phyloP scores from a whole-genome alignment of 2,797 vertebrate genomes.

The Lycodopsis pacificus region DNA sequence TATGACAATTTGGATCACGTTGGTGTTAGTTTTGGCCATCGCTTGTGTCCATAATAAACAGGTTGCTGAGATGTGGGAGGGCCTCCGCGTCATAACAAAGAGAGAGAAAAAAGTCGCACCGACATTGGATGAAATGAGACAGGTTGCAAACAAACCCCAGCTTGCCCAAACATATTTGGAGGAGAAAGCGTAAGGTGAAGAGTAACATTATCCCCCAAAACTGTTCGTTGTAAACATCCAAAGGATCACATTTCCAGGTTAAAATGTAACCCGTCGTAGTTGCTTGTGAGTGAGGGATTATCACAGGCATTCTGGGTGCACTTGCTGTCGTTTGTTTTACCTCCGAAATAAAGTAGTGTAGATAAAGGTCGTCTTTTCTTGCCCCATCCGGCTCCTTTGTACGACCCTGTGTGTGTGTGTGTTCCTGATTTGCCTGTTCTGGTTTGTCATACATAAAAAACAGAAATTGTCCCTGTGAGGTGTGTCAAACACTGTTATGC shows the following conservation, averaged over 20 bases:
- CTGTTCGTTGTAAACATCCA: not conserved
- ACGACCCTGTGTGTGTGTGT: not conserved
- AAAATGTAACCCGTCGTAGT: not conserved
- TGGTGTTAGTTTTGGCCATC: not conserved
- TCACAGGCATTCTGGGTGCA: not conserved
- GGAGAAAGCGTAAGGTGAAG: not conserved
- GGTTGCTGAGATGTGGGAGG: not conserved
- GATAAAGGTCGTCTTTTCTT: not conserved
- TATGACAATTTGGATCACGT: not conserved
- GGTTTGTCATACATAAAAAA: not conserved
- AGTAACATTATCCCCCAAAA: not conserved
- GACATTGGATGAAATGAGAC: not conserved
- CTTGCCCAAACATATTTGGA: not conserved
- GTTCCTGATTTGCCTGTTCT: too few relatives aligned
- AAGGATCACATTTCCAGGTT: not conserved
- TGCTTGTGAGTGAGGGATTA: not conserved
- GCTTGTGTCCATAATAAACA: not conserved
- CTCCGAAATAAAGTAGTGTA: not conserved
- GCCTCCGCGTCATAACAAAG: not conserved
- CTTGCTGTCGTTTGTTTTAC: not conserved
- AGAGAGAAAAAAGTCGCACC: not conserved
- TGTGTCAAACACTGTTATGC: not conserved
- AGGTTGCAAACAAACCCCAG: not conserved
- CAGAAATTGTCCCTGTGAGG: not conserved
- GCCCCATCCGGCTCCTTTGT: too few relatives aligned